phyloP scores from a whole-genome alignment of 1,140 invertebrate species.

The Drosophila persimilis region DNA sequence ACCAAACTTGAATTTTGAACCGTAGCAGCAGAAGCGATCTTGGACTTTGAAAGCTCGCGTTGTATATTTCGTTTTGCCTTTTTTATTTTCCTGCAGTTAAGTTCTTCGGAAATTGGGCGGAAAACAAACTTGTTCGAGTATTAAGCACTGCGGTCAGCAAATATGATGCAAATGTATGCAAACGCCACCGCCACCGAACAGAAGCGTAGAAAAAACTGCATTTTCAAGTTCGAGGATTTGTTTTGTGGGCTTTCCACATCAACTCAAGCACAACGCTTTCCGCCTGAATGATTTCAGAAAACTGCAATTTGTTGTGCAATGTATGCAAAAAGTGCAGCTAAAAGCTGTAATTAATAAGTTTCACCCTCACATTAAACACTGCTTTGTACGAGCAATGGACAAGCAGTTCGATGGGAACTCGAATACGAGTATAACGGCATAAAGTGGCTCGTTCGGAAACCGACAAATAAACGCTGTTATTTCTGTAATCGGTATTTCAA shows the following conservation, averaged over 20 bases:
- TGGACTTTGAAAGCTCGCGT: constrained; percentile 25
- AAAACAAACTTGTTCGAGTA: too few species aligned
- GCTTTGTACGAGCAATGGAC: not conserved
- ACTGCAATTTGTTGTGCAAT: constrained; percentile 44
- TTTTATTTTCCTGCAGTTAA: not conserved
- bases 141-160: not conserved
- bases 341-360: constrained; percentile 58
- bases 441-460: not conserved
- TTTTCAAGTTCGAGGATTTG: constrained; percentile 59
- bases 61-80: not conserved
- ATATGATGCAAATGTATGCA: constrained; percentile 2
- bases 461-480: too few species aligned
- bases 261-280: constrained; percentile 50
- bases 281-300: constrained; percentile 40
- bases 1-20: constrained; percentile 14
- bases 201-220: constrained; percentile 13
- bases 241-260: constrained; percentile 29
- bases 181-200: not conserved
- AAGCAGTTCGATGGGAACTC: not conserved
- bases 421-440: not conserved
- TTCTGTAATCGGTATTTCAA: too few species aligned
- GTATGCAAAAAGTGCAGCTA: constrained; percentile 23
- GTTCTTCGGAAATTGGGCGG: too few species aligned
- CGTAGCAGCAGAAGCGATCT: constrained; percentile 3
- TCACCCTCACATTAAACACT: constrained; percentile 31